Evolutionary conservation across 2,113 vertebrate species (phyloP), one percentile per base, ranked within the genome.

Genomic region (Bos indicus): DNA sequence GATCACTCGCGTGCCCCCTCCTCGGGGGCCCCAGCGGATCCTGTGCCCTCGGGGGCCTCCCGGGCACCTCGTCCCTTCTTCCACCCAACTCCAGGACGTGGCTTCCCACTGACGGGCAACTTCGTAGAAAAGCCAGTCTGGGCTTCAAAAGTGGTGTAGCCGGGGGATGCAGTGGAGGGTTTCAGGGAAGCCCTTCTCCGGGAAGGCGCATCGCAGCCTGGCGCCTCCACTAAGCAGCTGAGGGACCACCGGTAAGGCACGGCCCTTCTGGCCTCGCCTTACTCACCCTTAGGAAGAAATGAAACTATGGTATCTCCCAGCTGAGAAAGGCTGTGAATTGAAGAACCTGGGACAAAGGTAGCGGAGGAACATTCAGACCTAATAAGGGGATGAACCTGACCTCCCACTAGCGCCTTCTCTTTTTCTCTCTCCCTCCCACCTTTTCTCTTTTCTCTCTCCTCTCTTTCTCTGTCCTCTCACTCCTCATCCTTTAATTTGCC

Each of bases 241-340:
- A 43, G 88, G 25, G 64, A 33, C 33, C 17, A 1, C 36, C 36
- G 71, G 2, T 26, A 33, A 62, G 40, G 48, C 57, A 11, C 0
- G 1, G 13, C 19, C 64, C 54, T 51, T 64, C 59, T 43, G 92
- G 51, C 48, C 59, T 71, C n/a, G 2, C 23, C 51, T 64, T 88
- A 28, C 85, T 90, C 52, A 1, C 59, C 64, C 17, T 16, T 77
- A 43, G 88, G 30, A 51, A 82, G 36, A 56, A n/a, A 3, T 43
- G 23, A 36, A 57, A 33, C 48, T 64, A 26, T 57, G 28, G 54
- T 74, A 51, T 71, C 36, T 78, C 6, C 43, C 43, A 2, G 30
- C 57, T 52, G 11, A 90, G 82, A 52, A 96, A 91, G 25, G 17
- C 93, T 95, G 26, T 43, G 57, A 15, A n/a, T 67, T 48, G 78